A percentile compares a stretch with the other conserved stretches of the same genome.
Evolutionary conservation across 2,888 invertebrate genomes (phyloP).

Genomic region (Orthosia gracilis): DNA sequence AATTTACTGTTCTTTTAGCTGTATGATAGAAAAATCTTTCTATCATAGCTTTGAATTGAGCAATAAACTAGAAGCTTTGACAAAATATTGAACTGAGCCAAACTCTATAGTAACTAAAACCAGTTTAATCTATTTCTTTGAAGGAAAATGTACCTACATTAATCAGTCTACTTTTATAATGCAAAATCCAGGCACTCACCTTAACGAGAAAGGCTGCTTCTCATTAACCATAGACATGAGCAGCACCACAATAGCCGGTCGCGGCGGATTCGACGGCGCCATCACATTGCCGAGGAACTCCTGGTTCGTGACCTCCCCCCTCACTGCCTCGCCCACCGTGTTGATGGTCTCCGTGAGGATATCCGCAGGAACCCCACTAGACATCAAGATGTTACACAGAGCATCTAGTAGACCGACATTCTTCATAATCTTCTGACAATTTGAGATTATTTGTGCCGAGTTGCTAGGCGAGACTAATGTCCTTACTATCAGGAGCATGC

Average conservation of each 20-base stretch:
- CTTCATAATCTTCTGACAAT: conserved; percentile 97
- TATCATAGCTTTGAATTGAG: not conserved
- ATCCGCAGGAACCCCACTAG: conserved; percentile 98
- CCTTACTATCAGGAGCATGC: conserved; percentile 97
- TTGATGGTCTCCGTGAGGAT: conserved; percentile 99
- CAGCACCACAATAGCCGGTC: conserved; percentile 98
- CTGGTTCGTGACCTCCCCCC: conserved; percentile 97
- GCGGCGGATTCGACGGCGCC: conserved; percentile 98
- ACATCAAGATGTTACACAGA: conserved; percentile 98
- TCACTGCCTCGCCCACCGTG: conserved; percentile 98
- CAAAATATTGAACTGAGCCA: not conserved
- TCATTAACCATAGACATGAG: conserved; percentile 99
- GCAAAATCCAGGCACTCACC: conserved; percentile 71
- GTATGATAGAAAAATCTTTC: not conserved
- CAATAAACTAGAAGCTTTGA: not conserved
- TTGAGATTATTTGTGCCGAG: conserved; percentile 94
- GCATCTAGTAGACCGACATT: conserved; percentile 92
- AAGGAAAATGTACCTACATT: not conserved
- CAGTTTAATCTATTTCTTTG: not conserved
- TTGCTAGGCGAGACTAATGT: conserved; percentile 98
- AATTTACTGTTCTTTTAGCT: not conserved
- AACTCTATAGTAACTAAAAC: not conserved
- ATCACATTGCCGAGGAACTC: conserved; percentile 97
- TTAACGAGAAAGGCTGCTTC: conserved; percentile 96
- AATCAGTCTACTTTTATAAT: not conserved